Base-by-base conservation (phyloP, 2,888 invertebrate genomes). In the Tinea trinotella region DNA sequence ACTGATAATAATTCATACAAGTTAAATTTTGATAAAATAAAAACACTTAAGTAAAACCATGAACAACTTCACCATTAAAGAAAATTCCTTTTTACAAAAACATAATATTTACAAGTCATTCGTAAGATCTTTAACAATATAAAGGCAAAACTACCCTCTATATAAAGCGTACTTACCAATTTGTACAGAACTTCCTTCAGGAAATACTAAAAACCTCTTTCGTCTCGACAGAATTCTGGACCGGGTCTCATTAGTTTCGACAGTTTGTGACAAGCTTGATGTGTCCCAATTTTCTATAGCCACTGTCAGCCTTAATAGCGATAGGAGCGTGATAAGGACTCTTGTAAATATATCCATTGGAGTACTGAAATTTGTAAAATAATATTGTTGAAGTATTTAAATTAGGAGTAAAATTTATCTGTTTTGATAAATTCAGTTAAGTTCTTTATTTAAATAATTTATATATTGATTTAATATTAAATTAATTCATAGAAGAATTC, bases 141-240 rank as follows among this genome's bases (percentile, higher is more conserved):
- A 50, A 24, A 13, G 9, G 50, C 12, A 7, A 30, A 30, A 30
- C 7, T 30, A 30, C 1, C 30, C 7, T 10, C 9, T 40, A 40
- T 12, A 3, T 24, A 50, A 24, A 13, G 50, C 1, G 24, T 15
- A 10, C 59, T 63, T 64, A 87, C 88, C 87, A 59, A 90, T 76
- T 76, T 90, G 89, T 61, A 89, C 74, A 0, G 89, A 89, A 61
- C 89, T 89, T 17, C 89, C 89, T 58, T 88, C 87, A 1, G 89
- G 89, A 68, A 89, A 89, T 56, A 87, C 74, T 55, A 89, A 60
- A 63, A 82, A 88, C 57, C 89, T 75, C 64, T 88, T 88, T 56
- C 73, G 74, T 59, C 89, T 76, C 2, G 89, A 88, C 55, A 88
- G 64, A 18, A 74, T 56, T 56, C 59, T 66, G 9, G 61, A 36